A percentile compares a stretch with the other conserved stretches of the same genome.
These are phyloP conservation scores for Babylonia areolata DNA, from an alignment of 1,140 invertebrate genomes.

Conservation along the genomic window DNA sequence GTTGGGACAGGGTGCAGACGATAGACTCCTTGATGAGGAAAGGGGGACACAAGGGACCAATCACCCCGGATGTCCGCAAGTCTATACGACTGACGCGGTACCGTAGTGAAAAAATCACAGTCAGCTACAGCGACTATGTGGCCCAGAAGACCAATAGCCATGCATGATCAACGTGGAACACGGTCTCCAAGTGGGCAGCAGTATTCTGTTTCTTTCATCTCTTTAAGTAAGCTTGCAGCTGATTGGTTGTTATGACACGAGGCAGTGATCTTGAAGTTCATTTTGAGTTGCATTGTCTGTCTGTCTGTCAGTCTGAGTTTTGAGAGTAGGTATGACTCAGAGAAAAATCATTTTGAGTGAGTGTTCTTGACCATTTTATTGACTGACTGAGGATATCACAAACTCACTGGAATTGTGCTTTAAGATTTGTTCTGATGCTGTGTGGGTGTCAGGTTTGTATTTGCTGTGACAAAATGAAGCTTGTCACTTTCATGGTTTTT, in stretches of 20 bases:
- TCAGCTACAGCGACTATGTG: constrained; percentile 88
- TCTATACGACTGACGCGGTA: constrained; percentile 92
- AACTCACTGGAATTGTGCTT: too few relatives aligned
- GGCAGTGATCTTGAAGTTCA: background rate
- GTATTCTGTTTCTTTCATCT: background rate
- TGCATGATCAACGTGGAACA: constrained; percentile 47
- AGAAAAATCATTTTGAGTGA: too few relatives aligned
- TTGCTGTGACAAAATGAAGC: too few relatives aligned
- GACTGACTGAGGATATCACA: too few relatives aligned
- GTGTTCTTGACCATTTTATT: too few relatives aligned
- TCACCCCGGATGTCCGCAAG: constrained; percentile 90
- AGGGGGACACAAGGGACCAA: constrained; percentile 94
- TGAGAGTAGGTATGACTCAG: too few relatives aligned
- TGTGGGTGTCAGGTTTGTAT: too few relatives aligned
- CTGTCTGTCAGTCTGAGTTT: too few relatives aligned
- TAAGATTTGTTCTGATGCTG: too few relatives aligned
- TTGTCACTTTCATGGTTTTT: too few relatives aligned
- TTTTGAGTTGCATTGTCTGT: background rate
- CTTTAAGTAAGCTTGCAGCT: background rate
- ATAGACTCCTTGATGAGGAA: constrained; percentile 98
- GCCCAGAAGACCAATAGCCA: constrained; percentile 64
- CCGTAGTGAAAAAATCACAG: constrained; percentile 89
- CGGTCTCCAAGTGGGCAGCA: constrained; percentile 35
- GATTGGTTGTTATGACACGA: background rate
- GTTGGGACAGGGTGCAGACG: constrained; percentile 85